Conservation (phyloP, 92 coral and sea anemone species). For the Epizoanthus illoricatus region DNA sequence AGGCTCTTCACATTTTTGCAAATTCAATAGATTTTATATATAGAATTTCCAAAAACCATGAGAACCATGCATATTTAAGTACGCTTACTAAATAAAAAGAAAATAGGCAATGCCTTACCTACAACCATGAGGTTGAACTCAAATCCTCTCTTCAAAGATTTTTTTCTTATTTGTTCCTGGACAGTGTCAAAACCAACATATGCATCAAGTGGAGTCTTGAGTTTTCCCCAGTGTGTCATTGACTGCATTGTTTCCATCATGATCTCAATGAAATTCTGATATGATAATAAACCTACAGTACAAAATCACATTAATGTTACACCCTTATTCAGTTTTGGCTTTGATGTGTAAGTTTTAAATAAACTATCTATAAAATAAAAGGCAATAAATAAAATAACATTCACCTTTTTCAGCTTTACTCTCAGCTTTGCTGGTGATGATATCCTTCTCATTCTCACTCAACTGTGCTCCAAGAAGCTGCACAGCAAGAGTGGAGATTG, state of each 20-base stretch:
- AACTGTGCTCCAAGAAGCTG: conserved; percentile 95
- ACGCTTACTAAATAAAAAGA: neutral
- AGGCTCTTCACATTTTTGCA: too few relatives aligned
- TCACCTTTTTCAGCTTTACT: conserved; percentile 97
- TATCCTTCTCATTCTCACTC: conserved; percentile 91
- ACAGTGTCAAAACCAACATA: conserved; percentile 99
- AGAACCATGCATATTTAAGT: neutral
- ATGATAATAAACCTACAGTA: conserved; percentile 82
- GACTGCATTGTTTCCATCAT: conserved; percentile 98
- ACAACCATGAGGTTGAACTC: conserved; percentile 98
- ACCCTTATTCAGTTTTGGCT: neutral
- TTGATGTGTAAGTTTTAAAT: too few relatives aligned
- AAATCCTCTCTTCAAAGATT: conserved; percentile 96
- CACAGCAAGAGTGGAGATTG: conserved; percentile 93
- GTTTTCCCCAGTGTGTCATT: conserved; percentile 97
- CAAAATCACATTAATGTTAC: neutral
- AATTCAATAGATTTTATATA: too few relatives aligned
- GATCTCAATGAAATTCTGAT: conserved; percentile 93
- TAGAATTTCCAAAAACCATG: too few relatives aligned
- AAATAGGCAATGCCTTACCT: conserved; percentile 59
- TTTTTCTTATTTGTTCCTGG: conserved; percentile 96
- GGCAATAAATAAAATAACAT: neutral
- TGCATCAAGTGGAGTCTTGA: conserved; percentile 88
- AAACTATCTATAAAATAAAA: too few relatives aligned
- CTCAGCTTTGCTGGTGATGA: conserved; percentile 90